Evolutionary conservation across 2,113 vertebrate genomes (phyloP), one percentile per base, ranked within the genome.

Genomic region (Regulus satrapa): DNA sequence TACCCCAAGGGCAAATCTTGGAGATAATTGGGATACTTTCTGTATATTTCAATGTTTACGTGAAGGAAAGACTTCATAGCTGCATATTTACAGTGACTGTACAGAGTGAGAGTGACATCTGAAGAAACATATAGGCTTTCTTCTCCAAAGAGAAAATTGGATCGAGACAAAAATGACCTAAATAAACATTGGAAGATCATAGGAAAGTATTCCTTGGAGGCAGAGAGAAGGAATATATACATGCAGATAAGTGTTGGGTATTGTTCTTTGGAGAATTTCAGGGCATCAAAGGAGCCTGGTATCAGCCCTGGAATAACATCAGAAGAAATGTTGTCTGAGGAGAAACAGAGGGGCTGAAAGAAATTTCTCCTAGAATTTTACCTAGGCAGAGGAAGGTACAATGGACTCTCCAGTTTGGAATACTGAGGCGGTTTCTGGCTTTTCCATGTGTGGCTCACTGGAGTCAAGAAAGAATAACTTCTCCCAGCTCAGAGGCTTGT

Each of bases 121-220:
- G 89, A 93, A 72, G 89, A 91, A 86, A 85, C 18, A 77, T 9
- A 66, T 31, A 85, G 75, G 46, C 76, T 88, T 91, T 92, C 64
- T 95, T 85, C 84, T 89, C 76, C 52, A 83, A 92, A 93, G n/a
- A 77, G 55, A 87, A 93, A 96, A 72, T 16, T 52, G 40, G 59
- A 95, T 91, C 0, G 3, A 96, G 66, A 93, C 73, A 94, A 93
- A 96, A 97, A 81, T 91, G 82, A 90, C 82, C 84, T 90, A 95
- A 85, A 93, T 89, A 89, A 96, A 88, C 66, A 82, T 28, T 56
- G 52, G 40, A 91, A 89, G 81, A 92, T 84, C 92, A 89, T 62
- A 91, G 67, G 67, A 82, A 90, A 46, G 28, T 40, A 56, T 68
- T 94, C 84, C 77, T 96, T 87, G 75, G 68, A 88, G 85, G 66